Base-by-base conservation (phyloP, 2,797 vertebrate genomes). In the Perodicticus potto region DNA sequence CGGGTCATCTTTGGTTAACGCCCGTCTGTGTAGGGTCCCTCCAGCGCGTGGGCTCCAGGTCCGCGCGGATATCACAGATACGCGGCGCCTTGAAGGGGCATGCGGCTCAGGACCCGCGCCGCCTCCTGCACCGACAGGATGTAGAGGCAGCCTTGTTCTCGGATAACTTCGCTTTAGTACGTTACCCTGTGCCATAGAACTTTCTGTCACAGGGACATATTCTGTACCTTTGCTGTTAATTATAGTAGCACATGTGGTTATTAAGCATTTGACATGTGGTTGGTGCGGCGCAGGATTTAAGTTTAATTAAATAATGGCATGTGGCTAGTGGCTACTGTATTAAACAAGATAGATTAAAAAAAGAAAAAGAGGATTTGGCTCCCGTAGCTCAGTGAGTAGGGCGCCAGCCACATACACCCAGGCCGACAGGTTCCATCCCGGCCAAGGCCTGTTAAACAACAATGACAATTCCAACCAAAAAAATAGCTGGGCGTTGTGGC, bases 101-200 rank as follows among this genome's bases (percentile, higher is more conserved):
- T 59, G 70, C 53, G 43, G 63, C n/a, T 59, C 61, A 3, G 81
- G 69, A 67, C 22, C 34, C n/a, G 78, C 40, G 57, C 27, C 5
- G 59, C 76, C 7, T 55, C 43, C 55, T 80, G 37, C 45, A 34
- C 40, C 34, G 82, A 63, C 34, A 63, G 77, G 3, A 27, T 10
- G 53, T 53, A 55, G 77, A 55, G 91, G 59, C 74, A 3, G 77
- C 17, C 0, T 69, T 5, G 63, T 83, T 86, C 55, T 70, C 20
- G 2, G 61, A 76, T 63, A 88, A 87, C 76, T 92, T 88, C 40
- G n/a, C 57, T 37, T 27, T 55, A 17, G 77, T 90, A 4, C n/a
- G 59, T 94, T 80, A 17, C 55, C 67, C 5, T 65, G 92, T 84
- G 82, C 88, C 29, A 0, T 19, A 25, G 90, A 93, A 97, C 87